Evolutionary conservation across 1,140 invertebrate genomes (phyloP), one percentile per base, ranked within the genome.

Genomic region (Ptiloglossa arizonensis): DNA sequence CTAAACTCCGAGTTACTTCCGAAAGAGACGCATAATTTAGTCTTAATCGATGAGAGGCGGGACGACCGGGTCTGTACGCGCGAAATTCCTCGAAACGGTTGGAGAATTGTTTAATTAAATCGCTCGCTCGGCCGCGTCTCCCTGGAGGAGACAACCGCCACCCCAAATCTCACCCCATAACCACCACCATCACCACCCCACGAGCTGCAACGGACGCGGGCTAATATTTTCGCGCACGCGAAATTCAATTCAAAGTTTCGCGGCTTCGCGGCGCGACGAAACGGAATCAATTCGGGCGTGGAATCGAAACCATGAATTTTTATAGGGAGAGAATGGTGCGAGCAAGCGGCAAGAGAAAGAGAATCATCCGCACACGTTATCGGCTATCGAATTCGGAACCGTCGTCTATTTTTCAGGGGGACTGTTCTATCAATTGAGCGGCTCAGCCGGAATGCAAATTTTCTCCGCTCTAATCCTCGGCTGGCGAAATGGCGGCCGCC

Each of bases 41-140:
- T 69, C 77, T 75, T 85, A 85, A 85, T 85, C 82, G 74, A 85
- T 79, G 44, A 24, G 3, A 44, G 35, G 48, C 15, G 41, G 6
- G 5, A 1, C 9, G 41, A 13, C 22, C 29, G 8, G n/a, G 67
- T 19, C n/a, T n/a, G n/a, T 5, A 9, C 32, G 27, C 69, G 48
- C 50, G 8, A 79, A 83, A 69, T 66, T 27, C 70, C 27, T 13
- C 41, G 22, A 41, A 44, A 74, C 41, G 38, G 27, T 56, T 13
- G 70, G 72, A n/a, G n/a, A 74, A 74, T 83, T 70, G 82, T 83
- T 83, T 83, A 71, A 80, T 75, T 74, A 79, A 83, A 83, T 83
- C 71, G 48, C 32, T 27, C n/a, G 57, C 11, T 8, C 5, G 35
- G 35, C 1, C 24, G 59, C 19, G n/a, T 19, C 19, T n/a, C 62